Evolutionary conservation across 1,140 invertebrate species (phyloP).

Genomic region (Trialeurodes vaporariorum): DNA sequence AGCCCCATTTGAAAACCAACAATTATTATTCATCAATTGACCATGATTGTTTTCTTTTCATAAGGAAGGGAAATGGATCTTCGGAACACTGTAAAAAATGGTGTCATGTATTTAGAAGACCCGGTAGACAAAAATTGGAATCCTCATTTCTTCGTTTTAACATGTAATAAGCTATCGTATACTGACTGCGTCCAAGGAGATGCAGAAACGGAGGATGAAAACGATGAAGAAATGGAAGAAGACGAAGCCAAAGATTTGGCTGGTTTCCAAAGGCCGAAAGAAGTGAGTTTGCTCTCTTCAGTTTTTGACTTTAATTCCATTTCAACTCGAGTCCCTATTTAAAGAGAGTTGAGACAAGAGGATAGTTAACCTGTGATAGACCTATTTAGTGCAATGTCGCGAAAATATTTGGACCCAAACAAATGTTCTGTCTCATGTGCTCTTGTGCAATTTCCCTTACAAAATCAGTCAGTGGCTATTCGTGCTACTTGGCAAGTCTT

Average conservation of each 20-base stretch:
- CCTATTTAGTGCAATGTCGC: too few species aligned
- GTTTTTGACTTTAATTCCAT: not conserved
- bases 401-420: too few species aligned
- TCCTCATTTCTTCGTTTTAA: conserved; percentile 91
- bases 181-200: conserved; percentile 51
- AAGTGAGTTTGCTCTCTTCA: conserved; percentile 20
- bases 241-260: conserved; percentile 12
- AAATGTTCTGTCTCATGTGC: too few species aligned
- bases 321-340: too few species aligned
- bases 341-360: too few species aligned
- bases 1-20: too few species aligned
- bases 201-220: conserved; percentile 44
- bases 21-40: too few species aligned
- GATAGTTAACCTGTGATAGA: too few species aligned
- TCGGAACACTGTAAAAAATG: conserved; percentile 82
- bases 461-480: too few species aligned
- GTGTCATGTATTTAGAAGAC: conserved; percentile 82
- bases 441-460: too few species aligned
- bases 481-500: too few species aligned
- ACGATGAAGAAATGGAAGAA: conserved; percentile 38
- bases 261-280: conserved; percentile 31
- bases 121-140: conserved; percentile 80
- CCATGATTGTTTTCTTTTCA: too few species aligned
- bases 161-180: conserved; percentile 77
- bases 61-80: conserved; percentile 65